phyloP scores from a whole-genome alignment of 1,140 invertebrate species.

The Antheraea mylitta region DNA sequence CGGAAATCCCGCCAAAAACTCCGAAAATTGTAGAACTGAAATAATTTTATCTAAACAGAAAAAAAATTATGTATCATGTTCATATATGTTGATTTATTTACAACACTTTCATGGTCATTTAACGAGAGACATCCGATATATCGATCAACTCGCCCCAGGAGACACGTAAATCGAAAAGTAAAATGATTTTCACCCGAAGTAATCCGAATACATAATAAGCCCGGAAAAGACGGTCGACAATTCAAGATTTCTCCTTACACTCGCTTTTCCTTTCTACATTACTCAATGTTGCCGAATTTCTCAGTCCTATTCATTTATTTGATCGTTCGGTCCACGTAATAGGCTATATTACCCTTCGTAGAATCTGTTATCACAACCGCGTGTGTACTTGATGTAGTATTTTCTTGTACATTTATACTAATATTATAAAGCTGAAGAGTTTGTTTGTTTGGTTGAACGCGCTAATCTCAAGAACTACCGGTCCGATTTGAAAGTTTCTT shows the following conservation, averaged over 20 bases:
- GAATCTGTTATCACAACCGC: not conserved
- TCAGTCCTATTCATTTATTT: not conserved
- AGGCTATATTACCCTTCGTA: not conserved
- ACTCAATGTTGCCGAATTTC: not conserved
- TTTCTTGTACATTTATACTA: too few relatives aligned
- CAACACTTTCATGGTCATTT: not conserved
- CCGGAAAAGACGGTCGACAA: conserved; percentile 1
- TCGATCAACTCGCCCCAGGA: not conserved
- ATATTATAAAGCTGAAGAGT: too few relatives aligned
- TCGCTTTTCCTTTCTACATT: not conserved
- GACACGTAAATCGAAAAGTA: conserved; percentile 1
- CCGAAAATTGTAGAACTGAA: too few relatives aligned
- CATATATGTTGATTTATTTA: too few relatives aligned
- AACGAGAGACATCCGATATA: not conserved
- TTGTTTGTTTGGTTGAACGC: too few relatives aligned
- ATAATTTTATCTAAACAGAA: too few relatives aligned
- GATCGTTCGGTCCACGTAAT: not conserved
- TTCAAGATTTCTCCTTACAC: not conserved
- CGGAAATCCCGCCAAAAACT: too few relatives aligned
- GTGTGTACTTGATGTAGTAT: not conserved
- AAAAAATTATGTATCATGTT: too few relatives aligned
- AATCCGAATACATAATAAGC: conserved; percentile 3
- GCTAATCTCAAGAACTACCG: too few relatives aligned
- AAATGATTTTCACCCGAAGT: conserved; percentile 1
- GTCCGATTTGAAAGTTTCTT: too few relatives aligned